Conservation (phyloP, 2,888 invertebrate species). For the Volucella inanis region DNA sequence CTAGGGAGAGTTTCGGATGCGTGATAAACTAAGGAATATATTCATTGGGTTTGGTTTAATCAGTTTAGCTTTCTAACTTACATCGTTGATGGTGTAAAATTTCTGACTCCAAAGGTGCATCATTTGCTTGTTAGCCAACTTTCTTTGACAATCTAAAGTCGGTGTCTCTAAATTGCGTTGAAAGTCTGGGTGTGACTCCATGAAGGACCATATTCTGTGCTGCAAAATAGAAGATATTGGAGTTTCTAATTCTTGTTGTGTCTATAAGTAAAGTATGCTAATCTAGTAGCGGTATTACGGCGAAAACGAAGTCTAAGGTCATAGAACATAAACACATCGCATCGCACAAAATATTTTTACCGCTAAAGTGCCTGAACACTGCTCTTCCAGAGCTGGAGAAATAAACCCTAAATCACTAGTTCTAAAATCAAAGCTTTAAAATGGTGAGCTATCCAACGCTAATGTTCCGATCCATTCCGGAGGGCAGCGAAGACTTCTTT, state of each 20-base stretch:
- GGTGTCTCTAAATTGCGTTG: slow-evolving; percentile 83
- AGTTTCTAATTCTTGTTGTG: not conserved
- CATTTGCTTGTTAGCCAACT: slow-evolving; percentile 85
- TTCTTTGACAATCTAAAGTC: slow-evolving; percentile 85
- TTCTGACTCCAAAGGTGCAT: slow-evolving; percentile 87
- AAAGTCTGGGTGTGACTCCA: slow-evolving; percentile 86
- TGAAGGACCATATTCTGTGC: slow-evolving; percentile 85
- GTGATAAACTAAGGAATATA: slow-evolving; percentile 82
- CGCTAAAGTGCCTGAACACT: too few species aligned
- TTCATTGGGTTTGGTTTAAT: not conserved
- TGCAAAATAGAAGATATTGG: slow-evolving; percentile 78
- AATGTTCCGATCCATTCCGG: too few species aligned
- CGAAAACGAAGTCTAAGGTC: too few species aligned
- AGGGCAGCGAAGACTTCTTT: too few species aligned
- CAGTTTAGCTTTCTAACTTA: slow-evolving; percentile 40
- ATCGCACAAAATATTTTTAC: too few species aligned
- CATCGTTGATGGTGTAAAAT: slow-evolving; percentile 82
- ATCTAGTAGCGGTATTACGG: too few species aligned
- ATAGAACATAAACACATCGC: too few species aligned
- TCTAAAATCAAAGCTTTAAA: too few species aligned
- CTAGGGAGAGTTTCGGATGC: slow-evolving; percentile 84
- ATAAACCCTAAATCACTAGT: too few species aligned
- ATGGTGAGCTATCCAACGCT: too few species aligned
- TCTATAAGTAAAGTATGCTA: too few species aligned
- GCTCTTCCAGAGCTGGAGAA: too few species aligned